These are phyloP conservation scores for Meandrusa payeni DNA, from an alignment of 2,888 invertebrate genomes.

Conservation along the genomic window DNA sequence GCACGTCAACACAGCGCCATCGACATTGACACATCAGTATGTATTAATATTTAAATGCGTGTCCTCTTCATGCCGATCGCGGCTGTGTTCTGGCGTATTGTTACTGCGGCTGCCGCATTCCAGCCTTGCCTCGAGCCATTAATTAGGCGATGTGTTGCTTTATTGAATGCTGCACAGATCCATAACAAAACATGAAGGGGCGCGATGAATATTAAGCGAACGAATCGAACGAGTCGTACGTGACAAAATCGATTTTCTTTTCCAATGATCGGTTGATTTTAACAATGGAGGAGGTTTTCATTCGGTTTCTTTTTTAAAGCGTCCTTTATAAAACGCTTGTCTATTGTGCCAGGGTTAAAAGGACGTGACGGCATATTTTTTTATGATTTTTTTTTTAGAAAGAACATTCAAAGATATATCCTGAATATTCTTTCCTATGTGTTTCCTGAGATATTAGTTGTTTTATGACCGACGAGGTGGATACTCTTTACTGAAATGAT, in stretches of 20 bases:
- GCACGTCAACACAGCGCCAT: conserved; percentile 13
- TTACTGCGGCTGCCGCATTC: conserved; percentile 73
- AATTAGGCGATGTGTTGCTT: conserved; percentile 47
- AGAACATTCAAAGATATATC: no score
- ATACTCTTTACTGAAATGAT: no score
- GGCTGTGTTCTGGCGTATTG: conserved; percentile 54
- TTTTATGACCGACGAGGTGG: no score
- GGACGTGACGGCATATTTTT: no score
- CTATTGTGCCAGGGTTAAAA: no score
- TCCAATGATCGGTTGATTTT: no score
- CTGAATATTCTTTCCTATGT: no score
- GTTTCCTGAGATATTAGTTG: no score
- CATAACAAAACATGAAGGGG: conserved; percentile 25
- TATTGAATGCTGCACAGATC: conserved; percentile 35
- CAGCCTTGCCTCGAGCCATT: conserved; percentile 49
- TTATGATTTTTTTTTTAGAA: no score
- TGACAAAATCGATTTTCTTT: background rate
- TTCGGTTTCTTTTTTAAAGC: no score
- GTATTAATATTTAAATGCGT: conserved; percentile 65
- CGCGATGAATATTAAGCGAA: conserved; percentile 15
- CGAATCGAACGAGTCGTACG: background rate
- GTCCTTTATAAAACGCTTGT: no score
- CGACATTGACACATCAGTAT: conserved; percentile 50
- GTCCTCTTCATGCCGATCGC: conserved; percentile 57
- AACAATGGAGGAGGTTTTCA: no score